Conservation (phyloP, 1,140 invertebrate genomes). For the Armadillidium nasatum region DNA sequence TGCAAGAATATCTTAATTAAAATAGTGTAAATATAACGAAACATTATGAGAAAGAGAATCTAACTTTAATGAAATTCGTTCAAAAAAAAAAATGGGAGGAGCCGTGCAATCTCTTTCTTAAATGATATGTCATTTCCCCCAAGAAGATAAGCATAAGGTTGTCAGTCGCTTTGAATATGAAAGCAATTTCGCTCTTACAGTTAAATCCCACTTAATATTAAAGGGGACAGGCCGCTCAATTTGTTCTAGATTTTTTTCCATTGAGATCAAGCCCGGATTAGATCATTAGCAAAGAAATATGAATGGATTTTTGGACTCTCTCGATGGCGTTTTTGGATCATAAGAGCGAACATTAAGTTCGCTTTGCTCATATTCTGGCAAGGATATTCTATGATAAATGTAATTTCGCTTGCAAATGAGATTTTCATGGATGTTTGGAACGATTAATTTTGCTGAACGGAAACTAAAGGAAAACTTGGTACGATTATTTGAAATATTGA, state of each 20-base stretch:
- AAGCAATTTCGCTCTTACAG: neutral
- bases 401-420: neutral
- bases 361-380: neutral
- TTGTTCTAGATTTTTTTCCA: constrained; percentile 5
- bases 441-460: neutral
- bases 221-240: neutral
- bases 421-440: neutral
- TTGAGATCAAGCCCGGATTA: neutral
- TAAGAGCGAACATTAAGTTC: neutral
- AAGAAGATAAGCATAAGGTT: neutral
- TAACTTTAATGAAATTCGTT: neutral
- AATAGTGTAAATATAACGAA: neutral
- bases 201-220: neutral
- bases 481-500: constrained; percentile 5
- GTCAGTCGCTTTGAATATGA: neutral
- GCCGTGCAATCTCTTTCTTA: neutral
- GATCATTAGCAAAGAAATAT: constrained; percentile 11
- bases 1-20: neutral
- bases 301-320: neutral
- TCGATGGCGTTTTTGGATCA: neutral
- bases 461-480: neutral
- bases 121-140: constrained; percentile 7
- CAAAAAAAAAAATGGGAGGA: neutral
- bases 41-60: neutral
- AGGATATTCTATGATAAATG: constrained; percentile 13